Evolutionary conservation across 1,140 invertebrate genomes (phyloP), one percentile per base, ranked within the genome.

Genomic region (Cydia fagiglandana): DNA sequence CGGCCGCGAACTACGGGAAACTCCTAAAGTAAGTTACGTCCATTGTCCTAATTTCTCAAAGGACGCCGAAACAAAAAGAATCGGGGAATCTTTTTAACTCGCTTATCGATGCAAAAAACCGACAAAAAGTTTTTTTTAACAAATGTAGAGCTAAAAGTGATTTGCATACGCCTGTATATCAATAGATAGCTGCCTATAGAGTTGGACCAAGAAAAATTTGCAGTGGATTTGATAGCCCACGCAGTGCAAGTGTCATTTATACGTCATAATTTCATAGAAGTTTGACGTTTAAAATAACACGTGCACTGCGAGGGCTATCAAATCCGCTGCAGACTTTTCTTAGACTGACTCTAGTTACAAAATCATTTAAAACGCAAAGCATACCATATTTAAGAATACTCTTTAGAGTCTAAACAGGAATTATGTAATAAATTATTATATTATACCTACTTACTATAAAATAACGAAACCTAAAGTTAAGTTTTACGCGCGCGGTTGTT

Each of bases 21-120:
- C 81, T 77, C 78, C 79, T 75, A 68, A 70, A 78, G 13, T 77
- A 77, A 76, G 79, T 76, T 81, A 79, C 68, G 20, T 10, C 76
- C 53, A 79, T 84, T 84, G 80, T 84, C 77, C 61, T 75, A 76
- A 74, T 75, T 68, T 50, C 61, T 80, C 73, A 79, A 84, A 83
- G 73, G 34, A 20, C 10, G 66, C 80, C 80, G 81, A 76, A 76
- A 79, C 77, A 83, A 80, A 74, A 53, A 75, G 64, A 76, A 73
- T 20, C 78, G 64, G 64, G 76, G 68, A 78, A 75, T 70, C 47
- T 38, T 77, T 61, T 64, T 74, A 78, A 70, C 34, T 70, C 30
- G 10, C 30, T 84, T 83, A 80, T 81, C 76, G 70, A 78, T 73
- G 76, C 50, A 68, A 78, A 56, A 77, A 80, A 50, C n/a, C 15